These are phyloP conservation scores for Apoderus coryli DNA, from an alignment of 2,888 invertebrate genomes.

Conservation along the genomic window DNA sequence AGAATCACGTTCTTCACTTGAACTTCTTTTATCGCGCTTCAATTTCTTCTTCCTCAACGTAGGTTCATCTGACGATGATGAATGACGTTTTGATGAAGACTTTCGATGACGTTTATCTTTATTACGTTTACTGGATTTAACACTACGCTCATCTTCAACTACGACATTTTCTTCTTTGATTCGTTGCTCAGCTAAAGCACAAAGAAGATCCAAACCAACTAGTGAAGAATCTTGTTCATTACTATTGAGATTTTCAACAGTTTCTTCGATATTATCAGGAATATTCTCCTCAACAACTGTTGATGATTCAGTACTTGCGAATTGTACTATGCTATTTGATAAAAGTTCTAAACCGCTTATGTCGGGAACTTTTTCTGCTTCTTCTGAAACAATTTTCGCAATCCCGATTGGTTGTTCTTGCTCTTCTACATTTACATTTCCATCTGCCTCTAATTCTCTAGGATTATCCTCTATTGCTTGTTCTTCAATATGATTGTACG, in stretches of 20 bases:
- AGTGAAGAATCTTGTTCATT: conserved; percentile 36
- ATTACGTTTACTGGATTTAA: conserved; percentile 19
- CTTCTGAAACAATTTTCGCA: not conserved
- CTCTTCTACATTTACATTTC: conserved; percentile 17
- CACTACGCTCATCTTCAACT: conserved; percentile 27
- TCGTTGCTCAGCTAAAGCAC: conserved; percentile 72
- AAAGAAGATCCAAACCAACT: conserved; percentile 59
- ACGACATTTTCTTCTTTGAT: conserved; percentile 61
- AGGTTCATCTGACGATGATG: conserved; percentile 26
- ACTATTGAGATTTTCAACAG: conserved; percentile 29
- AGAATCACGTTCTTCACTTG: conserved; percentile 20
- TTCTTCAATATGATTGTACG: conserved; percentile 11
- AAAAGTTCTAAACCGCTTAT: conserved; percentile 67
- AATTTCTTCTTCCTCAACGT: conserved; percentile 31
- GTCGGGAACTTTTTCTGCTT: conserved; percentile 38
- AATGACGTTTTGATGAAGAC: conserved; percentile 31
- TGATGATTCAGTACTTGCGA: conserved; percentile 38
- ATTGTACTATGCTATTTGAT: conserved; percentile 74
- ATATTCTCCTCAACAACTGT: conserved; percentile 26
- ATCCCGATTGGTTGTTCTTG: conserved; percentile 11
- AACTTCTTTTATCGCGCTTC: conserved; percentile 22
- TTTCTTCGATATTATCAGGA: conserved; percentile 25
- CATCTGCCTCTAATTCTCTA: conserved; percentile 8
- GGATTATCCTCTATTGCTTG: conserved; percentile 11
- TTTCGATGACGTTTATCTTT: conserved; percentile 28